Base-by-base conservation (phyloP, 2,113 vertebrate genomes). In the Gracilinanus agilis region DNA sequence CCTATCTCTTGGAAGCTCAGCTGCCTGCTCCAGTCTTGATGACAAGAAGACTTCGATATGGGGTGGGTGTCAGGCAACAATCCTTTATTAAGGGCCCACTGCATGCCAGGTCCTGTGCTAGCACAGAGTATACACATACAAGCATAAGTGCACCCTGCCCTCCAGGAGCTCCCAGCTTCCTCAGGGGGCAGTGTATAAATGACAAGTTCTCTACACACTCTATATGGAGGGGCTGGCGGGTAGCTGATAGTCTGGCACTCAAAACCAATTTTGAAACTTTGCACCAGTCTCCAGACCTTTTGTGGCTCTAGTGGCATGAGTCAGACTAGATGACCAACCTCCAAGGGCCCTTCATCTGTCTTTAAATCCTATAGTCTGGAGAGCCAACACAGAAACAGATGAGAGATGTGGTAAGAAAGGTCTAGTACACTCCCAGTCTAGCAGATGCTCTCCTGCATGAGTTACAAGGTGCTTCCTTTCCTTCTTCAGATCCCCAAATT, bases 401-500 rank as follows among this genome's bases (percentile, higher is more conserved):
- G n/a, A 83, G n/a, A 40, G 16, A 40, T 40, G 67, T 83, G 34
- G 16, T 21, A 40, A n/a, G 67, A 40, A 8, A 40, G n/a, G n/a
- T 34, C 49, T 91, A 55, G 94, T 44, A 4, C 93, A 23, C 49
- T 94, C 94, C 90, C 75, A 88, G 67, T 11, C 90, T 1, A 96
- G 94, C 89, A 94, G 90, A 67, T 55, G 24, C 12, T 94, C 54
- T 94, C 67, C 67, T 61, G 34, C 24, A 67, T 96, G 95, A 67
- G 10, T 96, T n/a, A 95, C 89, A n/a, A 91, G 91, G 92, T 12
- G 24, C 88, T 5, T 19, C 96, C 93, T 98, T 94, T 97, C 94
- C 49, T 98, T 53, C 90, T 97, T 27, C 94, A 99, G 99, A 99
- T 99, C 83, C 98, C 99, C 53, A 99, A 99, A 97, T 97, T 99